Evolutionary conservation across 2,113 vertebrate species (phyloP), one percentile per base, ranked within the genome.

Genomic region (Chaenocephalus aceratus): DNA sequence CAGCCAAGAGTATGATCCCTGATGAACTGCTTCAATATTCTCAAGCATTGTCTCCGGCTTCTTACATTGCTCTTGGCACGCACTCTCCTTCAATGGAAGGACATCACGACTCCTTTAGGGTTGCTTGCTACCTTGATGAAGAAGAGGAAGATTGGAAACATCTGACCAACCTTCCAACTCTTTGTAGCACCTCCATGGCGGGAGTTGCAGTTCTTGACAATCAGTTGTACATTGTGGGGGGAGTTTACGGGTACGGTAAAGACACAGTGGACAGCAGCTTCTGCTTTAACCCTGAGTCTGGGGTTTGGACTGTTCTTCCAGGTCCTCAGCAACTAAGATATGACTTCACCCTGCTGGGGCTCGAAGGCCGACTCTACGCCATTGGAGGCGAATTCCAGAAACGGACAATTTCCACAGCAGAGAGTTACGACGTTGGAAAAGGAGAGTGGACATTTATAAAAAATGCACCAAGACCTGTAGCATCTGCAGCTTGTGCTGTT

Each of bases 161-260:
- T 34, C 92, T 99, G 56, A 96, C 96, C 16, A 88, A 96, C 72
- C 94, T 99, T 56, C 98, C 98, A 0, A 94, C 95, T 56, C 90
- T 94, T 0, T 96, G 97, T 62, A 99, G 97, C 94, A 99, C 98
- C 0, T 95, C 97, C 90, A 95, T 98, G 90, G 97, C 98, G 0
- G 98, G 98, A 0, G 95, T 99, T 72, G 89, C 97, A 0, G 96
- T 97, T 9, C 91, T 97, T 75, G 94, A 96, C 83, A 98, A 98
- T 67, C 96, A 95, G 45, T 84, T 99, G 30, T 99, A 98, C 82
- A 96, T 99, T 0, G 96, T 99, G 2, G 98, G 98, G 0, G 98
- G 98, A 0, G 96, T 97, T 72, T 93, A 96, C 0, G 97, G 97
- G 0, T 95, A 96, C 52, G 95, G 92, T 72, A 99, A 98, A 84